phyloP scores from a whole-genome alignment of 35 echinoderm and acorn worm species.

The Apostichopus parvimensis region DNA sequence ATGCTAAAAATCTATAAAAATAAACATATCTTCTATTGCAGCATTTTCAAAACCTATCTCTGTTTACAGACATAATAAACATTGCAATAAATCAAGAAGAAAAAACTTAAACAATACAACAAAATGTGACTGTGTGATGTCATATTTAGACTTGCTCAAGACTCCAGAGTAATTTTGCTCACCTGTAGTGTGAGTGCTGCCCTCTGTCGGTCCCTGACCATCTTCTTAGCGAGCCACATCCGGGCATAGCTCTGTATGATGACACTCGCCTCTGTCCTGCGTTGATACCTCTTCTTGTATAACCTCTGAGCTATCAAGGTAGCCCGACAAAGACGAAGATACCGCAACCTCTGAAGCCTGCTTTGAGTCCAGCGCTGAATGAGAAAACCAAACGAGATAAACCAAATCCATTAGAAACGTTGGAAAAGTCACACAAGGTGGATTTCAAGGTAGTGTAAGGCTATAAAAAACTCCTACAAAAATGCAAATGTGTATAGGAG shows the following conservation, averaged over 20 bases:
- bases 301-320: slow-evolving; percentile 59
- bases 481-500: too few relatives aligned
- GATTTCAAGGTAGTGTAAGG: too few relatives aligned
- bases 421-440: too few relatives aligned
- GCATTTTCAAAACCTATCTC: too few relatives aligned
- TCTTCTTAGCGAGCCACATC: slow-evolving; percentile 71
- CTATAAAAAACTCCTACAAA: too few relatives aligned
- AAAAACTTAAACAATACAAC: too few relatives aligned
- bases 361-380: slow-evolving; percentile 74
- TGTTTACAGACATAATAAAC: too few relatives aligned
- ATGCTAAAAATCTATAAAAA: too few relatives aligned
- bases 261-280: slow-evolving; percentile 53
- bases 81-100: too few relatives aligned
- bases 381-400: background rate
- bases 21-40: too few relatives aligned
- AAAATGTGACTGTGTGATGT: too few relatives aligned
- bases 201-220: slow-evolving; percentile 65
- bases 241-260: slow-evolving; percentile 66
- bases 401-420: background rate
- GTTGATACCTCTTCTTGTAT: slow-evolving; percentile 45
- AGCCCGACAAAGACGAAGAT: slow-evolving; percentile 55
- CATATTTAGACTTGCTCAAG: too few relatives aligned
- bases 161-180: background rate
- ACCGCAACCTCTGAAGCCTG: slow-evolving; percentile 63
- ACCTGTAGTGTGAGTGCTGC: slow-evolving; percentile 87